Percentiles rank a stretch among this genome's conserved stretches.
Conservation (phyloP, 2,888 invertebrate genomes). For the Cephus pulcher region DNA sequence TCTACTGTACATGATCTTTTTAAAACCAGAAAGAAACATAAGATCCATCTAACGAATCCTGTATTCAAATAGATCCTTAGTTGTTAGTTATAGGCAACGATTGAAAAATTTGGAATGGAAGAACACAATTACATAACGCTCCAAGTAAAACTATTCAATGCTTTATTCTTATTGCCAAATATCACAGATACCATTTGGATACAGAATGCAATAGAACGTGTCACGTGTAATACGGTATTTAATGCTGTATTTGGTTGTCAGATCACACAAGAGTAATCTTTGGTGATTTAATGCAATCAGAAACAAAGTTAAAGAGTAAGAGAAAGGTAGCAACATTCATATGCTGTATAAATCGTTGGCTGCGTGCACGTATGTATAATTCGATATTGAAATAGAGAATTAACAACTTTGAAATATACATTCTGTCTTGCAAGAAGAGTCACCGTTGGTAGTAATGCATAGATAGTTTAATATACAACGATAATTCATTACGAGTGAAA, state of each 20-base stretch:
- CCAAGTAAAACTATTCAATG: conserved; percentile 16
- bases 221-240: conserved; percentile 30
- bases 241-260: conserved; percentile 31
- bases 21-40: neutral
- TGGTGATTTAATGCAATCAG: conserved; percentile 31
- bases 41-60: conserved; percentile 29
- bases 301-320: neutral
- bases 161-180: conserved; percentile 36
- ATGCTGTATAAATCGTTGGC: neutral
- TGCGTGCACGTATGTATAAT: conserved; percentile 25
- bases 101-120: conserved; percentile 17
- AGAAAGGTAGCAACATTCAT: neutral
- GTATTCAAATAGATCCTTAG: conserved; percentile 36
- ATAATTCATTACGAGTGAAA: conserved; percentile 22
- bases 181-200: conserved; percentile 44
- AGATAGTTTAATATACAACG: conserved; percentile 22
- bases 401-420: conserved; percentile 33
- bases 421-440: conserved; percentile 35
- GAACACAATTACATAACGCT: conserved; percentile 1
- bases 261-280: conserved; percentile 40
- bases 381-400: conserved; percentile 27
- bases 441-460: conserved; percentile 9
- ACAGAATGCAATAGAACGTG: conserved; percentile 42
- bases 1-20: neutral
- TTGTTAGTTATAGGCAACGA: neutral